Conservation (phyloP, 2,888 invertebrate genomes). For the Synergus gifuensis region DNA sequence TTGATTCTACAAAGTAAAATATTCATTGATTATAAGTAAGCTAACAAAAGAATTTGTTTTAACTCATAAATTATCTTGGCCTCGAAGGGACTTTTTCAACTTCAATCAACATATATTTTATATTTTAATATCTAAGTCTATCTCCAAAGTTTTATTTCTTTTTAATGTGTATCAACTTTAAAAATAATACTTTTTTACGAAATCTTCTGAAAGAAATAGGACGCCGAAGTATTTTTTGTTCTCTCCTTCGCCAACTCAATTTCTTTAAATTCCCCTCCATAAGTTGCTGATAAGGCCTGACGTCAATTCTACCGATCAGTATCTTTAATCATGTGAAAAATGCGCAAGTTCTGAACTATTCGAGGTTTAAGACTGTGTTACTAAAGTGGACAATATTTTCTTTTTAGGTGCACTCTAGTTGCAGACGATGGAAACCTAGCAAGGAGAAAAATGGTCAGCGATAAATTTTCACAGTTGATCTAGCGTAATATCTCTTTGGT, state of each 20-base stretch:
- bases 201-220: neutral
- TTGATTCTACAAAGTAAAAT: neutral
- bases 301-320: neutral
- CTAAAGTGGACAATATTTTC: constrained; percentile 46
- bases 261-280: neutral
- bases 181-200: neutral
- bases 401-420: constrained; percentile 35
- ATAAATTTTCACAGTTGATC: constrained; percentile 52
- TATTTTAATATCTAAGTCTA: neutral
- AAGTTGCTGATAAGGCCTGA: neutral
- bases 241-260: neutral
- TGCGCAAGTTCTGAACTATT: neutral
- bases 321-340: neutral
- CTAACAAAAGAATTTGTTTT: too few relatives aligned
- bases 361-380: constrained; percentile 40
- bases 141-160: neutral
- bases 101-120: neutral
- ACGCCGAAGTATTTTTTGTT: neutral
- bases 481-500: constrained; percentile 47
- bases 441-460: constrained; percentile 46
- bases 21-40: neutral
- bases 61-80: too few relatives aligned
- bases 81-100: neutral
- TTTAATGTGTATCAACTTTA: neutral
- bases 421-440: constrained; percentile 40